These are phyloP conservation scores for Limnodromus scolopaceus DNA, from an alignment of 2,797 vertebrate genomes.

Conservation along the genomic window DNA sequence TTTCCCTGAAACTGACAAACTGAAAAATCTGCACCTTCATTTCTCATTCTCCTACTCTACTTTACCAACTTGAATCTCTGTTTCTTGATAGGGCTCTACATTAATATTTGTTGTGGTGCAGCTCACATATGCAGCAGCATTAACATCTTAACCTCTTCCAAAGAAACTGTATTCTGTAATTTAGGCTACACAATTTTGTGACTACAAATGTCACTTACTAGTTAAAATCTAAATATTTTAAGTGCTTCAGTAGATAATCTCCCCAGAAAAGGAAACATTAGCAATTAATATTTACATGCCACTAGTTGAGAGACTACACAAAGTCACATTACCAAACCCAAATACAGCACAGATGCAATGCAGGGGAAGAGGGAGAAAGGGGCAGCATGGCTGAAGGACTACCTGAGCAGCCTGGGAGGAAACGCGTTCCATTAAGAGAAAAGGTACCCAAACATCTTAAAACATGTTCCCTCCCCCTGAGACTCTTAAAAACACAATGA, in stretches of 20 bases:
- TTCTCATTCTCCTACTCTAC: background rate
- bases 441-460: conserved; percentile 23
- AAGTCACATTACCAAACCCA: background rate
- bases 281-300: background rate
- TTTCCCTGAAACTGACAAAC: background rate
- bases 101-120: conserved; percentile 78
- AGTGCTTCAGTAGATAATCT: background rate
- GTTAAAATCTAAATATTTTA: background rate
- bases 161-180: background rate
- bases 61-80: conserved; percentile 22
- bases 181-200: background rate
- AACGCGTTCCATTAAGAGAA: conserved; percentile 19
- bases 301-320: conserved; percentile 15
- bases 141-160: background rate
- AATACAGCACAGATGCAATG: conserved; percentile 25
- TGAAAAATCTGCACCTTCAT: background rate
- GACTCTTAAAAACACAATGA: conserved; percentile 59
- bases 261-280: background rate
- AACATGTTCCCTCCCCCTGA: conserved; percentile 37
- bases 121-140: conserved; percentile 42
- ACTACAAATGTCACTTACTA: background rate
- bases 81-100: conserved; percentile 78
- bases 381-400: background rate
- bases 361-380: background rate
- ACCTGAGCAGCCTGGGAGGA: conserved; percentile 24